Conservation (phyloP, 2,797 vertebrate species). For the Semaprochilodus insignis region DNA sequence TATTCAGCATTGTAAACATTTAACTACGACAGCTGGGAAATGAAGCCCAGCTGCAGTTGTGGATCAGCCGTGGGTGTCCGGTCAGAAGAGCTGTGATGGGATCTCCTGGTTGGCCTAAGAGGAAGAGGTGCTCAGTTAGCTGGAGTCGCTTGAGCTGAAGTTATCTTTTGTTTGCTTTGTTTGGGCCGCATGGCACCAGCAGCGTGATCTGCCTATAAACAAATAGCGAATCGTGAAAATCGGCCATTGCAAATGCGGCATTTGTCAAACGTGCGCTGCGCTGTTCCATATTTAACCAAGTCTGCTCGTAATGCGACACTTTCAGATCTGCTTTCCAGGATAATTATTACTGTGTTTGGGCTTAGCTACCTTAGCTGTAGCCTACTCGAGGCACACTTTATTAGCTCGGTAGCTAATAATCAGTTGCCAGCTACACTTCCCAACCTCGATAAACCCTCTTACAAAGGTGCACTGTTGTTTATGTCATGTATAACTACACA, state of each 20-base stretch:
- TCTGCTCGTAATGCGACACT: background rate
- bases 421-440: background rate
- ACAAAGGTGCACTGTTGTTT: background rate
- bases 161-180: constrained; percentile 19
- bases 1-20: too few relatives aligned
- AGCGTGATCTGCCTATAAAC: too few relatives aligned
- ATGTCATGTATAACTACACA: background rate
- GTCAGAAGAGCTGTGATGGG: background rate
- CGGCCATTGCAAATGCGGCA: background rate
- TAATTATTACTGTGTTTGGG: background rate
- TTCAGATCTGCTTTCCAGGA: background rate
- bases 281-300: background rate
- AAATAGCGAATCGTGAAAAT: background rate
- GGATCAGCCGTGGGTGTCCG: background rate
- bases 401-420: background rate
- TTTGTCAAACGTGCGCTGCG: background rate
- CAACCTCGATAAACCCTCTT: background rate
- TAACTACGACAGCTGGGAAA: too few relatives aligned
- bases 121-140: background rate
- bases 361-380: background rate
- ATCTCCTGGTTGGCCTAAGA: background rate
- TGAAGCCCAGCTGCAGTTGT: too few relatives aligned
- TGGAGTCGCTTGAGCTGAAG: background rate
- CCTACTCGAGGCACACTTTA: background rate
- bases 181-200: background rate